Evolutionary conservation across 2,113 vertebrate species (phyloP), one percentile per base, ranked within the genome.

Genomic region (Trematomus loennbergii): DNA sequence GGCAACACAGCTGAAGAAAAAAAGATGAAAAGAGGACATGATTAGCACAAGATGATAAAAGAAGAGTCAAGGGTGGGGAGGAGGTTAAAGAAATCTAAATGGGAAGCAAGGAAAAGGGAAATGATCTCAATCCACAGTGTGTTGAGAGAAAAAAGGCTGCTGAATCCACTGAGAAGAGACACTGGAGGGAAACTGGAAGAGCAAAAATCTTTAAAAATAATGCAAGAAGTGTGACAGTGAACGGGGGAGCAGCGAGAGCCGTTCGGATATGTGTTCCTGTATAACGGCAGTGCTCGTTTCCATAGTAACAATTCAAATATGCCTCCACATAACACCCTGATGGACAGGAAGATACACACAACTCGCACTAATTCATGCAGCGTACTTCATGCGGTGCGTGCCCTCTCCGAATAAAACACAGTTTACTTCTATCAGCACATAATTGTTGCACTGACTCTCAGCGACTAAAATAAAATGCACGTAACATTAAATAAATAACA

Each of bases 241-340:
- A 84, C 61, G 49, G 89, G 75, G 64, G 60, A 75, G 61, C 54
- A 76, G 55, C 62, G 66, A 82, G 78, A 87, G 82, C 71, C 72
- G 68, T 81, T 88, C 52, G 55, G 72, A 86, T 90, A 67, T 83
- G 82, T 64, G 73, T 89, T 84, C 83, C 90, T 78, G 82, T 90
- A 81, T 83, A 94, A 89, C 90, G 79, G 91, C 84, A 89, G 86
- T 57, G 88, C 90, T 90, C 79, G 48, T 95, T 94, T 92, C 95
- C 94, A 95, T 96, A 90, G 94, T 89, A 94, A 95, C 95, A 86
- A 92, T 93, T 94, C 86, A 93, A 94, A 93, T 95, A 93, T 91
- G 93, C 87, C 90, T 88, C 89, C 83, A 81, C 76, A 70, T 29
- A 87, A 83, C 84, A 84, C 70, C 58, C 63, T 88, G 94, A 93